Evolutionary conservation across 92 coral and sea anemone genomes (phyloP).

Genomic region (Parazoanthus swiftii): DNA sequence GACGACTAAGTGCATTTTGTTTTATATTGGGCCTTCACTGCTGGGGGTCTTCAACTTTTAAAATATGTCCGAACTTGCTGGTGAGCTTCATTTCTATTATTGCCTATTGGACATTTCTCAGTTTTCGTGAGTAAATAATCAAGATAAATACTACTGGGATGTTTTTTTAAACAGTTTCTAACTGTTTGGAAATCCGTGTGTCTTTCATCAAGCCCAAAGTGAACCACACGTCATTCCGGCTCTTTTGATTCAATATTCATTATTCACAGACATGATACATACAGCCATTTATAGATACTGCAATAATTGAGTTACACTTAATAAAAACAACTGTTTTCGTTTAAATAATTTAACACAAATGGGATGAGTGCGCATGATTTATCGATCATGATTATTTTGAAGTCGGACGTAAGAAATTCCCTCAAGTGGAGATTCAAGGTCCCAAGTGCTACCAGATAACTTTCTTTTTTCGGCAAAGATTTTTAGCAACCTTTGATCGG

Average conservation of each 20-base stretch:
- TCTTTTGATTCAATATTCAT: too few species aligned
- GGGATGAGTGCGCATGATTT: neutral
- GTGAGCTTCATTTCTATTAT: neutral
- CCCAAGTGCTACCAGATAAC: neutral
- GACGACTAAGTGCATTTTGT: neutral
- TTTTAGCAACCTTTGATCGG: too few species aligned
- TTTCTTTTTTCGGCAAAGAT: neutral
- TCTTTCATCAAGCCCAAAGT: neutral
- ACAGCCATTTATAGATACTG: neutral
- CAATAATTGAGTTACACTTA: too few species aligned
- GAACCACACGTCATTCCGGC: neutral
- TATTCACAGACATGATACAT: neutral
- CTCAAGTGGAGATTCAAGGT: neutral
- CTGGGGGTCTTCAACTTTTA: neutral
- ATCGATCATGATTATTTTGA: too few species aligned
- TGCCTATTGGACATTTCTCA: neutral
- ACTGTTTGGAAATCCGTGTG: too few species aligned
- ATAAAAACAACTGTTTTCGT: neutral
- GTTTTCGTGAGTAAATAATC: neutral
- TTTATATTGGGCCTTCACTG: too few species aligned
- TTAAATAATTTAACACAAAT: too few species aligned
- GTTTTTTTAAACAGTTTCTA: neutral
- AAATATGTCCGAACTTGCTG: neutral
- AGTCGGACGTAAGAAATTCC: too few species aligned
- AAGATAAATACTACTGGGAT: neutral